Conservation (phyloP, 2,797 vertebrate species). For the Crypturellus tataupa region DNA sequence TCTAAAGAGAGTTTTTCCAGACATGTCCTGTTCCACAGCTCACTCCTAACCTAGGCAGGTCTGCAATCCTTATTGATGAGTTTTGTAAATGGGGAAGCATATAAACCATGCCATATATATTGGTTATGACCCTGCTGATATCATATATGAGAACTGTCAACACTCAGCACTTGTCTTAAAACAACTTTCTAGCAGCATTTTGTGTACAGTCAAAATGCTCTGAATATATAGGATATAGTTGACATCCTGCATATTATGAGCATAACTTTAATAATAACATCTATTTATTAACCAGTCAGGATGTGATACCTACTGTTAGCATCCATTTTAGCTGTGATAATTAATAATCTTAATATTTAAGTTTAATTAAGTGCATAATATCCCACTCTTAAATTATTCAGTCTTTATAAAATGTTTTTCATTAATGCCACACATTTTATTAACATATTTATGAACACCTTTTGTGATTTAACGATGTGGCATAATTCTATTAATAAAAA, state of each 20-base stretch:
- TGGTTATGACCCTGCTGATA: not conserved
- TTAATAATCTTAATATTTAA: constrained; percentile 73
- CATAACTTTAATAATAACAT: not conserved
- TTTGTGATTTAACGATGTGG: constrained; percentile 69
- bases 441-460: constrained; percentile 76
- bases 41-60: not conserved
- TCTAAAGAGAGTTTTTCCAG: not conserved
- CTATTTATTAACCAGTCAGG: constrained; percentile 30
- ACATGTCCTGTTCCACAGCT: not conserved
- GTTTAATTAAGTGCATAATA: constrained; percentile 64
- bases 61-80: not conserved
- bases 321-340: constrained; percentile 27
- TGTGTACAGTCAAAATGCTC: not conserved
- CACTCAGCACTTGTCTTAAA: not conserved
- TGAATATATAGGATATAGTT: not conserved
- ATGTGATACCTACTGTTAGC: constrained; percentile 23
- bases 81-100: not conserved
- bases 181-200: not conserved
- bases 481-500: constrained; percentile 80
- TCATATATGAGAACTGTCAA: not conserved
- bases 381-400: constrained; percentile 66
- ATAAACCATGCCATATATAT: not conserved
- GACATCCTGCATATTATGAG: not conserved
- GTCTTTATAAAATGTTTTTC: constrained; percentile 69
- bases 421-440: constrained; percentile 67